These are phyloP conservation scores for Synanthedon formicaeformis DNA, from an alignment of 2,888 invertebrate genomes.

Conservation along the genomic window DNA sequence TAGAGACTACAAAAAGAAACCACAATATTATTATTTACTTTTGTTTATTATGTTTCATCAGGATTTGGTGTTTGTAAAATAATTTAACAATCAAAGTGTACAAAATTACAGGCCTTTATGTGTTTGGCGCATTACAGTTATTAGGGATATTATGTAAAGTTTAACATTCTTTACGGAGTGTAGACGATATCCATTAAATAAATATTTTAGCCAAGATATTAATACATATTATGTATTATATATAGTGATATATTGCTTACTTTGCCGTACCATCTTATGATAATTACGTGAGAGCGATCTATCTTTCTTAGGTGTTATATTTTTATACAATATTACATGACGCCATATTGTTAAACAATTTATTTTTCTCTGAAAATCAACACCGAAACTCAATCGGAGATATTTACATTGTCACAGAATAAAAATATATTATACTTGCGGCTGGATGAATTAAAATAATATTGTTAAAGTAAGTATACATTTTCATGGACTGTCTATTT, in stretches of 20 bases:
- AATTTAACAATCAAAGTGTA: constrained; percentile 60
- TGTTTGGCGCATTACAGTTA: constrained; percentile 37
- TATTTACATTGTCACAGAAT: neutral
- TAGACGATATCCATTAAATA: constrained; percentile 39
- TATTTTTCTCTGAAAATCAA: constrained; percentile 1
- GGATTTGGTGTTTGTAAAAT: constrained; percentile 59
- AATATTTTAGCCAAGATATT: constrained; percentile 37
- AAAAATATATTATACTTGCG: neutral
- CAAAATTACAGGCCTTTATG: constrained; percentile 64
- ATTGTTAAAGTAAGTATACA: too few relatives aligned
- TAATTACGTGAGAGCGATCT: constrained; percentile 28
- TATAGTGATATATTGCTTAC: constrained; percentile 46
- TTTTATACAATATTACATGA: constrained; percentile 8
- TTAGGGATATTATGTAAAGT: constrained; percentile 4
- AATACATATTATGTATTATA: constrained; percentile 16
- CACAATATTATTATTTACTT: constrained; percentile 28
- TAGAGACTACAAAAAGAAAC: constrained; percentile 20
- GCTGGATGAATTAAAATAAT: too few relatives aligned
- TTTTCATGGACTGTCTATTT: too few relatives aligned
- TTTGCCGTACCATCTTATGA: constrained; percentile 45
- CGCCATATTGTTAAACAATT: constrained; percentile 8
- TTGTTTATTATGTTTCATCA: constrained; percentile 35
- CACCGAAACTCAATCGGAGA: neutral
- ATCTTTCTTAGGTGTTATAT: constrained; percentile 27
- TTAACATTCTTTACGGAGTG: constrained; percentile 14